A percentile compares a stretch with the other conserved stretches of the same genome.
phyloP scores from a whole-genome alignment of 2,888 invertebrate genomes.

The Uloborus plumipes region DNA sequence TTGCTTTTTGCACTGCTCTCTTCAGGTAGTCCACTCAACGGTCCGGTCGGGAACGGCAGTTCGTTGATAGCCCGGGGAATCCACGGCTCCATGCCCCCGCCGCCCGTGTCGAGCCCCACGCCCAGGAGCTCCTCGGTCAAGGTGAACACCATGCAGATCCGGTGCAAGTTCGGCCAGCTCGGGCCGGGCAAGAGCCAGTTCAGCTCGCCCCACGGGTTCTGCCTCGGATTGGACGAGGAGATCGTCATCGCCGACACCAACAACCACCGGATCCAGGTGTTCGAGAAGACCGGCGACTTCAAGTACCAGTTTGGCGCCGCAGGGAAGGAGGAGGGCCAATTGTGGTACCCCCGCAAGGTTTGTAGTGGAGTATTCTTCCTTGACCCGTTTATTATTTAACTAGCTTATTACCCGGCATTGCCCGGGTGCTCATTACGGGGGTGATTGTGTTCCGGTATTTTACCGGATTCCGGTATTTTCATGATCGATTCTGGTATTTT shows the following conservation, averaged over 20 bases:
- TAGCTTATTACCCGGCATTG: no score
- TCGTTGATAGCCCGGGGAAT: no score
- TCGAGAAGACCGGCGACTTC: conserved; percentile 92
- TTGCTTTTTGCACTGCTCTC: no score
- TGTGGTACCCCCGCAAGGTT: conserved; percentile 97
- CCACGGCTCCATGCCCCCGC: no score
- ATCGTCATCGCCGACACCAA: conserved; percentile 97
- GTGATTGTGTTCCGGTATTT: no score
- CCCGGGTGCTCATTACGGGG: no score
- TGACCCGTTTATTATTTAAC: no score
- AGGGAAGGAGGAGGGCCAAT: conserved; percentile 94
- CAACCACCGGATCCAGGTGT: conserved; percentile 92
- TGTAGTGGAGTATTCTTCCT: conserved; percentile 81
- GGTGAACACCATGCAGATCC: conserved; percentile 73
- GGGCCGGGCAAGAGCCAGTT: conserved; percentile 95
- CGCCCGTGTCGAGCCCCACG: no score
- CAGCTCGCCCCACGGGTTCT: conserved; percentile 97
- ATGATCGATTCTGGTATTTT: no score
- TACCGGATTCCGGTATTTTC: no score
- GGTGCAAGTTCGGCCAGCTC: conserved; percentile 91
- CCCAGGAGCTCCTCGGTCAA: conserved; percentile 68
- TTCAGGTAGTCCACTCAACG: no score
- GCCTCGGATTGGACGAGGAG: conserved; percentile 93
- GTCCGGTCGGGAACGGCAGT: no score
- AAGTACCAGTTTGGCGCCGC: conserved; percentile 95